These are phyloP conservation scores for Epizoanthus illoricatus DNA, from an alignment of 92 coral and sea anemone species.

Conservation along the genomic window DNA sequence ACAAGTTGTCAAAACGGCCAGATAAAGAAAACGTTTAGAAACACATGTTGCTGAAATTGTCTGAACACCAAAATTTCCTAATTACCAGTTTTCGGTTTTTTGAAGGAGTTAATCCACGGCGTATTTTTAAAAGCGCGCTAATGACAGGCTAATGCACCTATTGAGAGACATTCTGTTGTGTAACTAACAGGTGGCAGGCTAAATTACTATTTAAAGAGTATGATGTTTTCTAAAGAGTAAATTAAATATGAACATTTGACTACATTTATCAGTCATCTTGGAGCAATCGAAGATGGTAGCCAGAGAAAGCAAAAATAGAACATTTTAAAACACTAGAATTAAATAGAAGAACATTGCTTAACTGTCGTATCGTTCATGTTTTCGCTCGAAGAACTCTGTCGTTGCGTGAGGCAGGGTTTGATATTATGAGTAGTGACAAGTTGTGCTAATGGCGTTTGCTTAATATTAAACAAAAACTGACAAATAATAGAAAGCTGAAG, in stretches of 20 bases:
- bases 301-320: background rate
- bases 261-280: background rate
- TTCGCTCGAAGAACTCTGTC: too few species aligned
- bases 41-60: background rate
- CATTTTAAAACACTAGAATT: background rate
- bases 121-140: background rate
- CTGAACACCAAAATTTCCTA: background rate
- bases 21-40: background rate
- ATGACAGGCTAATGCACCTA: background rate
- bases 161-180: background rate
- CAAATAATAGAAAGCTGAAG: too few species aligned
- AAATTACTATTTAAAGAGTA: slow-evolving; percentile 3
- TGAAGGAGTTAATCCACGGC: background rate
- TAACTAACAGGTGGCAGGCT: slow-evolving; percentile 5
- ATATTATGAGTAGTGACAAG: too few species aligned
- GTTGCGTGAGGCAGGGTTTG: too few species aligned
- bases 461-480: too few species aligned
- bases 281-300: background rate
- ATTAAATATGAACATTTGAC: background rate
- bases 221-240: slow-evolving; percentile 3
- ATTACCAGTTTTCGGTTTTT: background rate
- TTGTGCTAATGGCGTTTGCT: too few species aligned
- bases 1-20: background rate
- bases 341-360: too few species aligned
- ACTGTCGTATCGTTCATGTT: too few species aligned